phyloP scores from a whole-genome alignment of 2,797 vertebrate species.

The Mormyrops attenuatus region DNA sequence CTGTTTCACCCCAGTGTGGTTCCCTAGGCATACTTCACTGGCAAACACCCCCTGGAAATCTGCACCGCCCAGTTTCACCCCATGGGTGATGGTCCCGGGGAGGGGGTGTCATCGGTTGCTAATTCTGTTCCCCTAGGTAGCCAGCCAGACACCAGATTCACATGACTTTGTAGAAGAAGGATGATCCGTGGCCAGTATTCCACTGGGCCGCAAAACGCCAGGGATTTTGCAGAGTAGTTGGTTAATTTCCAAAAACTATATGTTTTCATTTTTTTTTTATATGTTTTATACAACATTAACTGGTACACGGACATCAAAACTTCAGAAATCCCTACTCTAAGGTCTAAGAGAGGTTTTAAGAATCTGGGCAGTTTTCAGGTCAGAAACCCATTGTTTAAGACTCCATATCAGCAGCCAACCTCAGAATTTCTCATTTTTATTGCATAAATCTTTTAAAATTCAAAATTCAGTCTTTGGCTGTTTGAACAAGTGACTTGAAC shows the following conservation, averaged over 20 bases:
- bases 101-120: background rate
- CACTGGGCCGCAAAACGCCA: background rate
- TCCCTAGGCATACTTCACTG: no score
- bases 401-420: background rate
- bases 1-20: no score
- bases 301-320: background rate
- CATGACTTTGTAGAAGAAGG: background rate
- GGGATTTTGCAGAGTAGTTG: background rate
- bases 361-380: background rate
- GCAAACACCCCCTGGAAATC: background rate
- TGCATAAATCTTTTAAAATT: background rate
- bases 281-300: background rate
- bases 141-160: background rate
- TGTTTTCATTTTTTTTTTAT: background rate
- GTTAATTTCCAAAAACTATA: background rate
- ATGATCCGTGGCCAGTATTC: background rate
- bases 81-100: no score
- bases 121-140: background rate
- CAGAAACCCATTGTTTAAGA: background rate
- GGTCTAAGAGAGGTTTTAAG: background rate
- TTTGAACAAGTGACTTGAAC: background rate
- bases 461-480: background rate
- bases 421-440: background rate
- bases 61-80: background rate
- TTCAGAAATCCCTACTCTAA: background rate